Evolutionary conservation across 35 echinoderm and acorn worm genomes (phyloP), one percentile per base, ranked within the genome.

Genomic region (Strongylocentrotus purpuratus): DNA sequence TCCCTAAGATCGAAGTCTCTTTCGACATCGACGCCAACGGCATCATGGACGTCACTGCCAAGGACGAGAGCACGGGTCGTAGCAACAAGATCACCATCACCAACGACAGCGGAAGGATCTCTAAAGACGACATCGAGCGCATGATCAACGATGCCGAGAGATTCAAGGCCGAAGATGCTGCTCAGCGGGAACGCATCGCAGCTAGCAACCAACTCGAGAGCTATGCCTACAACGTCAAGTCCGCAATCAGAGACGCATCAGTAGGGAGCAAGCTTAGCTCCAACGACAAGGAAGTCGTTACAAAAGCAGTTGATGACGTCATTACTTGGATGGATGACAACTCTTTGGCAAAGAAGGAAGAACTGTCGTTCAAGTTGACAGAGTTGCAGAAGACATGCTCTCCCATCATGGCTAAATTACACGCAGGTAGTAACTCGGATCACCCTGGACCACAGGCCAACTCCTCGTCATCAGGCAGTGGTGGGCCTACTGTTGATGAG

Each of bases 121-220:
- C 92, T 41, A 96, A 96, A 91, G 93, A 91, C 7, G 95, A 97
- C 45, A 99, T 97, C 35, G 97, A 97, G 28, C 94, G 95, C 11
- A 99, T 97, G 97, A 89, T 97, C 25, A 94, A 91, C 17, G 98
- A 97, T 86, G 97, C 96, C 18, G 98, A 97, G 46, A 94, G 47
- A 90, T 97, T 96, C 86, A 94, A 99, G 88, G 98, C 97, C 25
- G 98, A 99, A 90, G 98, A 99, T 95, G 96, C 97, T 8, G 94
- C 90, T 14, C 98, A 99, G 17, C 94, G 98, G 7, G 95, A 97
- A 50, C 86, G 97, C 7, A 91, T 99, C 22, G 86, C 94, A 11
- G 65, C 98, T 12, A 97, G 96, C 22, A 99, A 99, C 94, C 86
- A 95, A 45, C 95, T 99, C 13, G 98, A 99, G 92, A 95, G 95